phyloP scores from a whole-genome alignment of 2,113 vertebrate genomes.

The Oryzias curvinotus region DNA sequence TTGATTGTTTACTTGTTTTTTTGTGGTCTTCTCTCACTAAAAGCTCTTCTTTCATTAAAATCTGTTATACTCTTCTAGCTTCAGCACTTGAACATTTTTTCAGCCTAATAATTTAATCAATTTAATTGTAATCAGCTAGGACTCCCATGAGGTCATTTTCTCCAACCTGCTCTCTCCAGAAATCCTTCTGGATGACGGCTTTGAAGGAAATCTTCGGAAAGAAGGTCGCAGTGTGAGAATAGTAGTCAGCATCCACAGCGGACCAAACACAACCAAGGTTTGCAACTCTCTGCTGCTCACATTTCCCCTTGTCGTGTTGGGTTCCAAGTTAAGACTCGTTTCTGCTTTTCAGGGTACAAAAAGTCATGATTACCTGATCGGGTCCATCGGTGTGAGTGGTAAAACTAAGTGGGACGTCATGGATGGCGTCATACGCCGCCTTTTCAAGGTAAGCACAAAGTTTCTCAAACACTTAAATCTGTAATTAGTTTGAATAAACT shows the following conservation, averaged over 20 bases:
- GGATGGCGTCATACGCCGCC: conserved; percentile 92
- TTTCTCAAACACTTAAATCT: neutral
- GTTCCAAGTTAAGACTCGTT: no score
- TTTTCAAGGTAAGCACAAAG: conserved; percentile 87
- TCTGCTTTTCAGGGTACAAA: conserved; percentile 75
- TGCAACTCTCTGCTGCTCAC: neutral
- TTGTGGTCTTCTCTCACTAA: no score
- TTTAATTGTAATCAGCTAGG: no score
- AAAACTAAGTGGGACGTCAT: conserved; percentile 98
- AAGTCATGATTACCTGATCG: conserved; percentile 86
- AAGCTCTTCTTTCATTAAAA: no score
- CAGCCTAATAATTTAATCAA: no score
- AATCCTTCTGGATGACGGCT: conserved; percentile 88
- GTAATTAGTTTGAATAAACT: no score
- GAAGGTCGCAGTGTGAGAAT: conserved; percentile 92
- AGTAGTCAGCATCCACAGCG: conserved; percentile 86
- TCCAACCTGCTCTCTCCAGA: conserved; percentile 67
- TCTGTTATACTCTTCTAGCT: no score
- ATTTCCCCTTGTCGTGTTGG: no score
- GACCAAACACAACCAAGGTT: conserved; percentile 87
- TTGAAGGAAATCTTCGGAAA: conserved; percentile 85
- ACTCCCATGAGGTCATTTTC: no score
- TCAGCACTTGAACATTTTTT: no score
- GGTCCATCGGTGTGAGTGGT: conserved; percentile 94
- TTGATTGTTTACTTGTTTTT: no score